Evolutionary conservation across 2,888 invertebrate species (phyloP), one percentile per base, ranked within the genome.

Genomic region (Papilio gigon): DNA sequence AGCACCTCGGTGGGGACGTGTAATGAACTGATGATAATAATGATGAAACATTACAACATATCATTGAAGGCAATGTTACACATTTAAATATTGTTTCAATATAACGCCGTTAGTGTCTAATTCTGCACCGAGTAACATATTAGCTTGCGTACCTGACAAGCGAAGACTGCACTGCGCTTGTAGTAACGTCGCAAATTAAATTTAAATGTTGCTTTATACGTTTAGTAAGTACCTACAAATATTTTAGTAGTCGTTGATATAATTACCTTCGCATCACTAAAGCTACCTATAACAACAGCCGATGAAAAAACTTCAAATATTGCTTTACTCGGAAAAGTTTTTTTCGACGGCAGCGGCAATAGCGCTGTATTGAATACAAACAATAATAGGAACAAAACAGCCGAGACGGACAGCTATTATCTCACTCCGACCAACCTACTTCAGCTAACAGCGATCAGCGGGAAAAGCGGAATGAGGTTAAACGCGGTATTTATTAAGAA

Each of bases 371-470:
- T 80, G 78, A 85, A 83, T 79, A 77, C 81, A 80, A 85, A 86
- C 85, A 77, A 77, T 74, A 87, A 83, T 82, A 73, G 74, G 75
- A 80, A 77, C 78, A 80, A 83, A 84, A 84, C 80, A 80, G 80
- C 76, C 83, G 78, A 80, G 79, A 81, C 80, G 79, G 78, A 77
- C 79, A 77, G 77, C 78, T 81, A 83, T 84, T 87, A 87, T 87
- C 82, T 83, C 81, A 77, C 79, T 81, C 80, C 84, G 30, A 65
- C 60, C 50, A 86, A 85, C 85, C 85, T 79, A 88, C 84, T 86
- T 87, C 75, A 77, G 77, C 71, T 2, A 27, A 30, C 25, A 53
- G 74, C 74, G 73, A 75, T 76, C 73, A 77, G 75, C 75, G 77
- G 77, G 76, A 80, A 79, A 81, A 82, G 76, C 76, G 76, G 78